Conservation (phyloP, 2,797 vertebrate genomes). For the Buceros bicornis region DNA sequence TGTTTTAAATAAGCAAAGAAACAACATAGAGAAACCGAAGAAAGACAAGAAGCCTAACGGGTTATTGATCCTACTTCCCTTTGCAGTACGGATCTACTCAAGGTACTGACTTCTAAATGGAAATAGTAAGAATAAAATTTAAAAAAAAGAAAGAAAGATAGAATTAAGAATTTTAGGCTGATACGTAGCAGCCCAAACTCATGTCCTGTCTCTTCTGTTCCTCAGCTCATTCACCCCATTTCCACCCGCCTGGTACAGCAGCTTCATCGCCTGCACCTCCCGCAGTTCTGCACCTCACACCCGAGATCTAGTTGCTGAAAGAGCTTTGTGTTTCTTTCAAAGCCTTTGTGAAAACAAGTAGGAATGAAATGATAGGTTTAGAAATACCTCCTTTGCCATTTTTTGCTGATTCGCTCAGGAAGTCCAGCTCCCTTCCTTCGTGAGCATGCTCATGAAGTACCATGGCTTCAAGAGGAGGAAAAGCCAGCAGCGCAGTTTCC, state of each 20-base stretch:
- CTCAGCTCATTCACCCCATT: neutral
- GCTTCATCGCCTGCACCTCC: neutral
- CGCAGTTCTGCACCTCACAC: neutral
- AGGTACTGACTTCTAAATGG: neutral
- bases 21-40: neutral
- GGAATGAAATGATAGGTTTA: neutral
- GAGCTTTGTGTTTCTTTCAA: neutral
- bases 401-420: neutral
- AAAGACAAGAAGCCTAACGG: neutral
- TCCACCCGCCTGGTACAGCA: neutral
- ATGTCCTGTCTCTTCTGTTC: neutral
- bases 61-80: neutral
- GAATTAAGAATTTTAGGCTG: neutral
- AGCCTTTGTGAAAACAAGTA: neutral
- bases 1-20: neutral
- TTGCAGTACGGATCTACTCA: fast-evolving
- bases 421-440: neutral
- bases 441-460: neutral
- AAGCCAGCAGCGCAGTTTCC: neutral
- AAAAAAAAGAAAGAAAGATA: neutral
- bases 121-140: neutral
- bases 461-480: neutral
- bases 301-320: neutral
- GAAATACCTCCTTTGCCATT: neutral
- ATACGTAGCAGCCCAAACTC: neutral